Percentiles rank a stretch among this genome's conserved stretches.
These are phyloP conservation scores for Taeniopygia guttata DNA, from an alignment of 2,797 vertebrate species.

Conservation along the genomic window DNA sequence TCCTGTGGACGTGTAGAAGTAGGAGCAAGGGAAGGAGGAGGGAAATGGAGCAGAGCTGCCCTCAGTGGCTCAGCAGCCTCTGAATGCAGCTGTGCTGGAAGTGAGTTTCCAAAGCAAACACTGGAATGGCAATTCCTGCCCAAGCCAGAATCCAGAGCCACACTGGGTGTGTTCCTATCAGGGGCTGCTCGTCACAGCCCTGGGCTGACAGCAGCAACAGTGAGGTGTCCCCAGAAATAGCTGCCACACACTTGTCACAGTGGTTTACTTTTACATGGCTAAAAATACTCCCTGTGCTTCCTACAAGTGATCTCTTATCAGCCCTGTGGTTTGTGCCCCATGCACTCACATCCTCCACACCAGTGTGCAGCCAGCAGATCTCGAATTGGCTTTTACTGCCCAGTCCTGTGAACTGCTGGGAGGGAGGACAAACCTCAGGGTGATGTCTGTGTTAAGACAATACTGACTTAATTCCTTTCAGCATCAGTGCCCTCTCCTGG, in stretches of 20 bases:
- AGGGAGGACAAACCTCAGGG: neutral
- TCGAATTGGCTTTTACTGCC: neutral
- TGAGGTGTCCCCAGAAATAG: neutral
- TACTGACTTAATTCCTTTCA: neutral
- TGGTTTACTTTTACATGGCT: neutral
- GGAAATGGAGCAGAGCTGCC: neutral
- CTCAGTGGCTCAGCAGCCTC: neutral
- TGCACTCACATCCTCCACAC: conserved; percentile 6
- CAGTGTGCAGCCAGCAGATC: neutral
- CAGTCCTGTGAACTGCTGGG: neutral
- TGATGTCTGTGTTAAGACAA: neutral
- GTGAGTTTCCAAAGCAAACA: neutral
- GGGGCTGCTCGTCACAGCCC: neutral
- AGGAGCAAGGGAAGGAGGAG: neutral
- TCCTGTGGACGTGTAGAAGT: neutral
- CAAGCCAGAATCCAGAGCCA: neutral
- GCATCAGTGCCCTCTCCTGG: conserved; percentile 32
- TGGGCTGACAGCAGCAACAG: neutral
- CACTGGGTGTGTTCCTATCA: neutral
- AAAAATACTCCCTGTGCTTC: conserved; percentile 50
- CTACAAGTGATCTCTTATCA: conserved; percentile 42
- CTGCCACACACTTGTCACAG: neutral
- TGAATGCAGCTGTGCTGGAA: neutral
- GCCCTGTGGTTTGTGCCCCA: conserved; percentile 18
- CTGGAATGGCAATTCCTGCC: neutral